Evolutionary conservation across 2,113 vertebrate species (phyloP).

Genomic region (Hemiprocne comata): DNA sequence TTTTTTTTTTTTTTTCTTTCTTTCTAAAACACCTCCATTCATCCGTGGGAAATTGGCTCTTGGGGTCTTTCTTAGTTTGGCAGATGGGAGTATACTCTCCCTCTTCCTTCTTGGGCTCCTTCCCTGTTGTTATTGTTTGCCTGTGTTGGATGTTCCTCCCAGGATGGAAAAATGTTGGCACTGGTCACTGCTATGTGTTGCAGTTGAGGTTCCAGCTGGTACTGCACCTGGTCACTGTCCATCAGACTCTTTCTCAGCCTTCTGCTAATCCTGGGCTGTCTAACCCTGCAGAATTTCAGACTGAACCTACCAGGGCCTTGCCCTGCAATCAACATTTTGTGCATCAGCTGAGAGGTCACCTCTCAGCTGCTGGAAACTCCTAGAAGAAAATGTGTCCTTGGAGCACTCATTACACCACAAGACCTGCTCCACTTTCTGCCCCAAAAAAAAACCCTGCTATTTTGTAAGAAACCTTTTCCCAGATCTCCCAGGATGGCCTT

Average conservation of each 20-base stretch:
- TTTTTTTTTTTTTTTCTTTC: background rate
- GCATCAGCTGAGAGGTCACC: background rate
- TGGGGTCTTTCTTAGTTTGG: background rate
- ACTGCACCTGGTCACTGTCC: slow-evolving; percentile 39
- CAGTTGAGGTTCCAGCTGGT: slow-evolving; percentile 45
- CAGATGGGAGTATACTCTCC: background rate
- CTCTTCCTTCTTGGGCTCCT: background rate
- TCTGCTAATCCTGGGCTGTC: background rate
- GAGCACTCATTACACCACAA: background rate
- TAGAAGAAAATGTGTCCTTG: background rate
- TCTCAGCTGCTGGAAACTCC: background rate
- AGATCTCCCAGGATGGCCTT: background rate
- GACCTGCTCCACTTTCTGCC: background rate
- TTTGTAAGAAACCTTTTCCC: background rate
- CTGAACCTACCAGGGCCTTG: background rate
- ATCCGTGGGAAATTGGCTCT: background rate
- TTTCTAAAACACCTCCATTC: background rate
- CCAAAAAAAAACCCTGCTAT: background rate
- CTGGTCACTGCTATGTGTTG: background rate
- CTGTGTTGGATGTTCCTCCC: background rate
- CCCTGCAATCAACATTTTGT: background rate
- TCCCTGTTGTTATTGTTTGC: background rate
- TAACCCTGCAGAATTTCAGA: background rate
- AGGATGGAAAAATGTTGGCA: slow-evolving; percentile 6
- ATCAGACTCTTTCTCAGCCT: background rate